These are phyloP conservation scores for Apocrypta bakeri DNA, from an alignment of 1,140 invertebrate species.

Conservation along the genomic window DNA sequence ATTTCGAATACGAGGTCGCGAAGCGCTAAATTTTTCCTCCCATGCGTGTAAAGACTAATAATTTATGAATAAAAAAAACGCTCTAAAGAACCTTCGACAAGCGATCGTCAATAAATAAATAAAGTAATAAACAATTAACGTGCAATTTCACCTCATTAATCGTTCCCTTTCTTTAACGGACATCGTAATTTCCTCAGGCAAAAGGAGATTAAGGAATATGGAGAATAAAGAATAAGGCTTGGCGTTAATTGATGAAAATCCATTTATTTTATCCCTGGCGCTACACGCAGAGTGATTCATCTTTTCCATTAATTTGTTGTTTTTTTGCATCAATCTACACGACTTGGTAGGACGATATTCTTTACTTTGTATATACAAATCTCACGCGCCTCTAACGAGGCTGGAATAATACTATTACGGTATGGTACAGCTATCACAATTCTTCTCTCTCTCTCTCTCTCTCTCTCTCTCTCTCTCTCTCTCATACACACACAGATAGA, in stretches of 20 bases:
- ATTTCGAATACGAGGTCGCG: no score
- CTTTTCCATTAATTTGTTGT: neutral
- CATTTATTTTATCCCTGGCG: slow-evolving; percentile 65
- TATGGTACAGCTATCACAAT: slow-evolving; percentile 61
- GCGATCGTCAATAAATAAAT: no score
- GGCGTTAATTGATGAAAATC: slow-evolving; percentile 67
- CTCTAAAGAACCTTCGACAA: no score
- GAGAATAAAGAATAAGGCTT: neutral
- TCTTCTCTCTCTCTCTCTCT: slow-evolving; percentile 50
- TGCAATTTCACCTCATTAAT: no score
- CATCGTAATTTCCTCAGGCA: no score
- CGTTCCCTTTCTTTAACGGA: no score
- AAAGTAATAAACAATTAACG: no score
- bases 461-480: slow-evolving; percentile 24
- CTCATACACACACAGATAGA: neutral
- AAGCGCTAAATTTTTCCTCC: no score
- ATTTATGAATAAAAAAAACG: no score
- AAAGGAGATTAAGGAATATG: no score
- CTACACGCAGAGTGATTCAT: slow-evolving; percentile 60
- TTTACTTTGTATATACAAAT: slow-evolving; percentile 59
- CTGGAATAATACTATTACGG: slow-evolving; percentile 64
- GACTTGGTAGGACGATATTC: slow-evolving; percentile 56
- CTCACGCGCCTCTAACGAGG: slow-evolving; percentile 54
- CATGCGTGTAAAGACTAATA: no score
- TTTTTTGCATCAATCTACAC: slow-evolving; percentile 57